A percentile compares a stretch with the other conserved stretches of the same genome.
phyloP scores from a whole-genome alignment of 2,888 invertebrate species.

The Nasonovia ribisnigri region DNA sequence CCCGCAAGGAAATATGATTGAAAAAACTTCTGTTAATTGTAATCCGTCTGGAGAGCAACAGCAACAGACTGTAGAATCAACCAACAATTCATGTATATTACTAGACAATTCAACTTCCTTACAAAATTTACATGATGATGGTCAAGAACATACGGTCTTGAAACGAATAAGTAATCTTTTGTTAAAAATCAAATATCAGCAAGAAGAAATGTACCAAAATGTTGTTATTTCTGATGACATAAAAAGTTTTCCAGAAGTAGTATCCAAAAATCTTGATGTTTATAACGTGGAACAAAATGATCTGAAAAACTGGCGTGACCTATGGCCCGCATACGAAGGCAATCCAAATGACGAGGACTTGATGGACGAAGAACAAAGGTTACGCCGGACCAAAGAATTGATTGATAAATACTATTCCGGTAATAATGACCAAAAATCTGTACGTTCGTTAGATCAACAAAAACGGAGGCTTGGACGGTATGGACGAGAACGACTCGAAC shows the following conservation, averaged over 20 bases:
- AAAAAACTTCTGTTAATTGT: not conserved
- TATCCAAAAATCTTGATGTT: not conserved
- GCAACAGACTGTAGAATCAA: no score
- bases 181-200: not conserved
- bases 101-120: not conserved
- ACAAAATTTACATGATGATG: not conserved
- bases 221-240: not conserved
- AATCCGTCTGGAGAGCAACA: not conserved
- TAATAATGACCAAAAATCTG: not conserved
- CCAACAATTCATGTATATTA: not conserved
- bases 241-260: not conserved
- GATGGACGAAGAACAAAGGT: not conserved
- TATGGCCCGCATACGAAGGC: not conserved
- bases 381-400: not conserved
- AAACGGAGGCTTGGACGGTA: not conserved
- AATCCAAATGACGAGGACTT: not conserved
- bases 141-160: not conserved
- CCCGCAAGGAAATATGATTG: not conserved
- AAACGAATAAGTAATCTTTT: not conserved
- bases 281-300: not conserved
- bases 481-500: not conserved
- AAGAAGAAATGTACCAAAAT: not conserved
- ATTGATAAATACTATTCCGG: not conserved
- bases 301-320: not conserved
- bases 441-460: not conserved